Percentiles rank a stretch among this genome's conserved stretches.
Evolutionary conservation across 1,140 invertebrate species (phyloP).

Genomic region (Tribolium madens): DNA sequence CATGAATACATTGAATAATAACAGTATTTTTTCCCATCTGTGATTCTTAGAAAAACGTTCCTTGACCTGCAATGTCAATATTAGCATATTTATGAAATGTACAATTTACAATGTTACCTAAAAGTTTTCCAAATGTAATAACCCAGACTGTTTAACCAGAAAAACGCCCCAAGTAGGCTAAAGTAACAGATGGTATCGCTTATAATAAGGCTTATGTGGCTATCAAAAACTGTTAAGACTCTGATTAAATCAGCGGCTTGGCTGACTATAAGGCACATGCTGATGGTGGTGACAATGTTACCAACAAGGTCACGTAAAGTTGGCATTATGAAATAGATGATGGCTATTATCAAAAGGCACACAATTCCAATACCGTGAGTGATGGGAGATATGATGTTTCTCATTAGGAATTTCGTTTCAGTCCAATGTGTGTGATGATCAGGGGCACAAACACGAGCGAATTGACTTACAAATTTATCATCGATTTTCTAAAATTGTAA

Average conservation of each 20-base stretch:
- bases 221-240: slow-evolving; percentile 83
- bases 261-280: slow-evolving; percentile 78
- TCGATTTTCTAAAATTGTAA: slow-evolving; percentile 59
- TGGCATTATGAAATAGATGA: slow-evolving; percentile 87
- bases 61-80: slow-evolving; percentile 72
- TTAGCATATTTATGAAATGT: background rate
- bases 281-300: slow-evolving; percentile 85
- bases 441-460: slow-evolving; percentile 81
- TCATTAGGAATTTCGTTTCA: slow-evolving; percentile 79
- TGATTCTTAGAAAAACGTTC: slow-evolving; percentile 85
- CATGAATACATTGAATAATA: slow-evolving; percentile 86
- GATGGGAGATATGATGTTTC: slow-evolving; percentile 79
- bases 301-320: slow-evolving; percentile 84
- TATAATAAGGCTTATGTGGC: slow-evolving; percentile 81
- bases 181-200: slow-evolving; percentile 82
- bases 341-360: slow-evolving; percentile 78
- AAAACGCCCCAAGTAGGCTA: slow-evolving; percentile 81
- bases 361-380: slow-evolving; percentile 79
- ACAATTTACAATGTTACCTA: slow-evolving; percentile 67
- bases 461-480: slow-evolving; percentile 68
- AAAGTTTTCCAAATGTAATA: slow-evolving; percentile 91
- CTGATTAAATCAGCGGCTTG: slow-evolving; percentile 83
- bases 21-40: slow-evolving; percentile 86
- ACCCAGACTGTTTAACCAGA: slow-evolving; percentile 86
- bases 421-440: slow-evolving; percentile 74